phyloP scores from a whole-genome alignment of 2,797 vertebrate species.

The Sebastes hopkinsi region DNA sequence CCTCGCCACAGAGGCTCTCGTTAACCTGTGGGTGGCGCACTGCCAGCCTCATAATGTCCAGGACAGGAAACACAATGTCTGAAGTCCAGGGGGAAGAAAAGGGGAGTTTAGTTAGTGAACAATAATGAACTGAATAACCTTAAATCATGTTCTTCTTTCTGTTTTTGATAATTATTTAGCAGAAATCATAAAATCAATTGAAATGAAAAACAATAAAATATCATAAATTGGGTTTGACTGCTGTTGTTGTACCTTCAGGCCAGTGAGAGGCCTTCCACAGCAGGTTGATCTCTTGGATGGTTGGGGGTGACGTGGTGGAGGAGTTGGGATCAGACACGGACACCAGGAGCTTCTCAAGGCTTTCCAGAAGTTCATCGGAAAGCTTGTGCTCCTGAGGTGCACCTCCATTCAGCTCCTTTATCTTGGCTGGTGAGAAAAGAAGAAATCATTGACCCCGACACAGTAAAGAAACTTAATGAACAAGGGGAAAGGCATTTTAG shows the following conservation, averaged over 20 bases:
- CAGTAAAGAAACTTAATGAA: not conserved
- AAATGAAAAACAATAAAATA: not conserved
- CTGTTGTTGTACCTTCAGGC: conserved; percentile 90
- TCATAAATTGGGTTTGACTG: not conserved
- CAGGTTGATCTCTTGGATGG: conserved; percentile 86
- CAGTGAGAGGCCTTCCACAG: conserved; percentile 94
- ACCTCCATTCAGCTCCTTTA: conserved; percentile 91
- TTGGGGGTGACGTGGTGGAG: conserved; percentile 81
- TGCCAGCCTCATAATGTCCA: conserved; percentile 95
- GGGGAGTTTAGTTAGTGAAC: not conserved
- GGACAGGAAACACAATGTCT: conserved; percentile 97
- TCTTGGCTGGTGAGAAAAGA: conserved; percentile 84
- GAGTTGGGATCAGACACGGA: conserved; percentile 79
- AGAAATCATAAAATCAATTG: not conserved
- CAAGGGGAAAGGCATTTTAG: not conserved
- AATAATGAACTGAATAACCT: not conserved
- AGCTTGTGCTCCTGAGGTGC: conserved; percentile 88
- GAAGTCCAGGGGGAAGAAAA: not conserved
- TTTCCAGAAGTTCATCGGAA: conserved; percentile 86
- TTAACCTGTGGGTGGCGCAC: conserved; percentile 94
- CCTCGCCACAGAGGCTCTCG: conserved; percentile 91
- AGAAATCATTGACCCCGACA: not conserved
- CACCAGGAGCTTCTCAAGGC: conserved; percentile 86
- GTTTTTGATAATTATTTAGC: not conserved
- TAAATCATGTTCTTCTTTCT: not conserved